Conservation (phyloP, 2,113 vertebrate species). For the Tyto alba region DNA sequence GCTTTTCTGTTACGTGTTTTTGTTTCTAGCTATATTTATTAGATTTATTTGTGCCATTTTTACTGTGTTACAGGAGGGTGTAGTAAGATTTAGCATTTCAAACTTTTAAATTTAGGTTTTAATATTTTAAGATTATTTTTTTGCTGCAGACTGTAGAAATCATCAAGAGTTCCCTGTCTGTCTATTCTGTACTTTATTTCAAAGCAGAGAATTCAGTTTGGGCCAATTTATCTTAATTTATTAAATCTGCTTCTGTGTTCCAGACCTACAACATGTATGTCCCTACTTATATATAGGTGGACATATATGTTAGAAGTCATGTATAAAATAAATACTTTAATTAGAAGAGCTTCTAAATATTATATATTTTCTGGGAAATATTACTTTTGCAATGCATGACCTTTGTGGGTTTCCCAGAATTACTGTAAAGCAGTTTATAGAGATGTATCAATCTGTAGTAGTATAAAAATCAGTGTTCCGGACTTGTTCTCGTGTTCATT, state of each 20-base stretch:
- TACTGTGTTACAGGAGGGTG: background rate
- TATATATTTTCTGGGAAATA: background rate
- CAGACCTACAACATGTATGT: background rate
- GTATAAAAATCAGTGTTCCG: background rate
- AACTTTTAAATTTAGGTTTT: background rate
- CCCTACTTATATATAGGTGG: background rate
- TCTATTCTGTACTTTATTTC: background rate
- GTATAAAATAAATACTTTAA: background rate
- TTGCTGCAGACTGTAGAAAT: background rate
- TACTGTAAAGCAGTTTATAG: background rate
- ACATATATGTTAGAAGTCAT: background rate
- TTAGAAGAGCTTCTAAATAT: background rate
- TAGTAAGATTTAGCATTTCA: background rate
- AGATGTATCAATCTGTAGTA: background rate
- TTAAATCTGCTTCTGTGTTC: background rate
- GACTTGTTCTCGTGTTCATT: background rate
- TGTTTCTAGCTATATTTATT: background rate
- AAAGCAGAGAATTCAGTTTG: background rate
- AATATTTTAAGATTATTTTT: background rate
- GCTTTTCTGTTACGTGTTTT: background rate
- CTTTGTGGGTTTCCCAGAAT: background rate
- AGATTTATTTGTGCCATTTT: background rate
- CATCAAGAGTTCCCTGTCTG: background rate
- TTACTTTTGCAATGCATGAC: background rate
- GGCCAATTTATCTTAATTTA: background rate